Evolutionary conservation across 2,113 vertebrate genomes (phyloP).

Genomic region (Nipponia nippon): DNA sequence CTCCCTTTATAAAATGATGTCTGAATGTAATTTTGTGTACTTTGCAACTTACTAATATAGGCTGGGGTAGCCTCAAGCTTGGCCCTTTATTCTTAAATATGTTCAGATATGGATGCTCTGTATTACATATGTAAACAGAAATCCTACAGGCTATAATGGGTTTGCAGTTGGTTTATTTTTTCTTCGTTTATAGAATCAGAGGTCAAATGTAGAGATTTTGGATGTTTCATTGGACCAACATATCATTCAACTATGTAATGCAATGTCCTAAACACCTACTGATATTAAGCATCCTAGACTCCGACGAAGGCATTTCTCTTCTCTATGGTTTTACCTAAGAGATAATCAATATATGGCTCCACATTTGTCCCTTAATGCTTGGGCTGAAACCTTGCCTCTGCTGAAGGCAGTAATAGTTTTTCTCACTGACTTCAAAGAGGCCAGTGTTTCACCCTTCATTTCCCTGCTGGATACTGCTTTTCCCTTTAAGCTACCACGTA

Average conservation of each 20-base stretch:
- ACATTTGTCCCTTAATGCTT: constrained; percentile 8
- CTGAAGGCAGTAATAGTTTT: constrained; percentile 27
- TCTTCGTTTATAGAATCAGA: background rate
- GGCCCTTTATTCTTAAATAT: background rate
- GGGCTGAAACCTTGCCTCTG: background rate
- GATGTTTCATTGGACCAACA: background rate
- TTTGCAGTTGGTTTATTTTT: background rate
- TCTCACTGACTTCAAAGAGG: background rate
- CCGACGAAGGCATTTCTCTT: constrained; percentile 4
- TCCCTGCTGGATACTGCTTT: constrained; percentile 20
- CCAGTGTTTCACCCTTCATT: constrained; percentile 1
- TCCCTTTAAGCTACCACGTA: constrained; percentile 19
- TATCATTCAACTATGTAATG: constrained; percentile 34
- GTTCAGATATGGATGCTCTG: background rate
- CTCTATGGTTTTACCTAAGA: background rate
- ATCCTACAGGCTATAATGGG: background rate
- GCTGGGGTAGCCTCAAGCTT: background rate
- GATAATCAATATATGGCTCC: constrained; percentile 3
- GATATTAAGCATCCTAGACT: constrained; percentile 13
- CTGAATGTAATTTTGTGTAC: background rate
- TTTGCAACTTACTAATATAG: background rate
- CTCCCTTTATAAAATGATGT: background rate
- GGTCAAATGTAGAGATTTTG: background rate
- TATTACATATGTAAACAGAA: background rate
- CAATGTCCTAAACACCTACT: constrained; percentile 20